phyloP scores from a whole-genome alignment of 1,140 invertebrate genomes.

The Bombus waltoni region DNA sequence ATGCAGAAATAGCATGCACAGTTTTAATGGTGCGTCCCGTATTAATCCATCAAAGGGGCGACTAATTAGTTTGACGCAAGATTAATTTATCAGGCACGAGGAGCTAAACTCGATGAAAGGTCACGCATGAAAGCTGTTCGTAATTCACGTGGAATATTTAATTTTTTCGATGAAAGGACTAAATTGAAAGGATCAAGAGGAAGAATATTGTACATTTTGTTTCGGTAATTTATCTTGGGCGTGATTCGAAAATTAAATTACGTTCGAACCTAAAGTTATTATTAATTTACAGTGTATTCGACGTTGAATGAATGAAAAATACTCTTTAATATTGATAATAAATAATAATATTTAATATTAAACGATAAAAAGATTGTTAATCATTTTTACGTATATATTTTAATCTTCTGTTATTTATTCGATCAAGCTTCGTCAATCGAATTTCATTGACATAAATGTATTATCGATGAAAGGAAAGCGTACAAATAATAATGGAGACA shows the following conservation, averaged over 20 bases:
- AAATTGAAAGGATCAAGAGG: background rate
- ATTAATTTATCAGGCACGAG: constrained; percentile 30
- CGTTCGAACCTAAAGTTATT: background rate
- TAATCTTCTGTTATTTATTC: background rate
- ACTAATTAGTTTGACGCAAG: constrained; percentile 42
- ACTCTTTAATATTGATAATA: no score
- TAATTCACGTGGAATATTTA: background rate
- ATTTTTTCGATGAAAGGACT: background rate
- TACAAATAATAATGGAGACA: background rate
- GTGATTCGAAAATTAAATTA: background rate
- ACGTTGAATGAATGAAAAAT: background rate
- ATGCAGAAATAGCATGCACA: constrained; percentile 1
- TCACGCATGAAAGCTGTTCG: background rate
- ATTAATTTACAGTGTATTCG: background rate
- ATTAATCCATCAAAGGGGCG: constrained; percentile 36
- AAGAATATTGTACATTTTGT: background rate
- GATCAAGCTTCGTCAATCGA: background rate
- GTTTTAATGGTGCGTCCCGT: constrained; percentile 24
- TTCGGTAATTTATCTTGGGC: background rate
- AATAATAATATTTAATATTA: no score
- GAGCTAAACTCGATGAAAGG: constrained; percentile 24
- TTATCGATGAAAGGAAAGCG: no score
- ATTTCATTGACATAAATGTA: no score
- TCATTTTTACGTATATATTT: no score
- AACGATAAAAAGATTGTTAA: no score